phyloP scores from a whole-genome alignment of 2,797 vertebrate genomes.

The Selene dorsalis region DNA sequence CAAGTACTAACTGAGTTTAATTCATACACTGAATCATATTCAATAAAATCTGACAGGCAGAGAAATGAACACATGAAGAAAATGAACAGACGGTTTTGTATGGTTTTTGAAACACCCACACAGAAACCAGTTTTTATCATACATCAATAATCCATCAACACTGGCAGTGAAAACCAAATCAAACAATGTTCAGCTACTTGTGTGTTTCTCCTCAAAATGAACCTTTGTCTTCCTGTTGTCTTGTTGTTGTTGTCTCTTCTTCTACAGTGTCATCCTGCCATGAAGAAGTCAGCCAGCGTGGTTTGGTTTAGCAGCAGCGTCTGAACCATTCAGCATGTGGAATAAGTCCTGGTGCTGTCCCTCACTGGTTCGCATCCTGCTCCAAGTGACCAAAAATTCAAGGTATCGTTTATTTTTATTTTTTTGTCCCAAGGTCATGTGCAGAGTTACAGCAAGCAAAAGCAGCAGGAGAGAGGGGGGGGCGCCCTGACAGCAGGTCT shows the following conservation, averaged over 20 bases:
- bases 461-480: slow-evolving; percentile 46
- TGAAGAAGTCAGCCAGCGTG: slow-evolving; percentile 20
- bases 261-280: slow-evolving; percentile 3
- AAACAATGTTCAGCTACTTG: slow-evolving; percentile 14
- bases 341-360: slow-evolving; percentile 31
- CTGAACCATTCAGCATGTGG: slow-evolving; percentile 43
- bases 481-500: slow-evolving; percentile 26
- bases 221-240: slow-evolving; percentile 1
- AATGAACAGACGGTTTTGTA: slow-evolving; percentile 4
- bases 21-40: slow-evolving; percentile 29
- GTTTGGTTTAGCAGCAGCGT: slow-evolving; percentile 32
- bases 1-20: slow-evolving; percentile 27
- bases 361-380: slow-evolving; percentile 52
- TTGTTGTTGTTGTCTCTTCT: neutral
- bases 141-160: slow-evolving; percentile 3
- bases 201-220: neutral
- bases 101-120: slow-evolving; percentile 8
- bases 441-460: slow-evolving; percentile 53
- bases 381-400: slow-evolving; percentile 60
- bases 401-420: slow-evolving; percentile 39
- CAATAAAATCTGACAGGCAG: slow-evolving; percentile 49
- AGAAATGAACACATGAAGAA: slow-evolving; percentile 38
- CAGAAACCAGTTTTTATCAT: slow-evolving; percentile 13
- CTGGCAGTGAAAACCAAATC: slow-evolving; percentile 19
- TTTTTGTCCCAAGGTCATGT: slow-evolving; percentile 30